Conservation (phyloP, 1,140 invertebrate genomes). For the Antheraea pernyi region DNA sequence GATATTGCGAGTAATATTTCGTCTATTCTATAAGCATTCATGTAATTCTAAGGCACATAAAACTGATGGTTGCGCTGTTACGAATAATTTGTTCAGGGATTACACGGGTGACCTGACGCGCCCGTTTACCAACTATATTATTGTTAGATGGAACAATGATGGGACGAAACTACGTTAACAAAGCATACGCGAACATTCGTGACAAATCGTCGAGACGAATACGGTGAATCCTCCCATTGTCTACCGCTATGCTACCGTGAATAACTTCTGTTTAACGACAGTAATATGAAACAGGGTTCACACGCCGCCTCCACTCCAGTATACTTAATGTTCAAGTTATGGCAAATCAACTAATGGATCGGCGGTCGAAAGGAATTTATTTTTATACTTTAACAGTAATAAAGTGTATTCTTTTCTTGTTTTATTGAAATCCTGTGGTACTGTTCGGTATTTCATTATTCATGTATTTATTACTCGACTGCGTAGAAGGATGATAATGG, state of each 20-base stretch:
- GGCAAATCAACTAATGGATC: slow-evolving; percentile 2
- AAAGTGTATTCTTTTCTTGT: slow-evolving; percentile 16
- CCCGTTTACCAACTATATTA: slow-evolving; percentile 30
- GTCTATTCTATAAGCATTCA: background rate
- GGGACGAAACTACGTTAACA: slow-evolving; percentile 33
- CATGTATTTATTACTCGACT: too few relatives aligned
- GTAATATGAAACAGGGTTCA: slow-evolving; percentile 37
- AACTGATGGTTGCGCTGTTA: slow-evolving; percentile 8
- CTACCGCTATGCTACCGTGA: slow-evolving; percentile 37
- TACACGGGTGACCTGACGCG: slow-evolving; percentile 26
- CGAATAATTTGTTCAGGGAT: slow-evolving; percentile 22
- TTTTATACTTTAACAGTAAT: background rate
- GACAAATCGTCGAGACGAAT: slow-evolving; percentile 45
- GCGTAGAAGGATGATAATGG: too few relatives aligned
- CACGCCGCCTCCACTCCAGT: slow-evolving; percentile 21
- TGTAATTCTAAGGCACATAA: background rate
- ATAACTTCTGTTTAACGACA: slow-evolving; percentile 34
- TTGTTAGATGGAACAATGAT: slow-evolving; percentile 37
- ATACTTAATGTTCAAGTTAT: background rate
- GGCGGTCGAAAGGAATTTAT: background rate
- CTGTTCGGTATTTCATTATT: too few relatives aligned
- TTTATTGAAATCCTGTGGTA: slow-evolving; percentile 15
- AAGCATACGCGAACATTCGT: slow-evolving; percentile 40
- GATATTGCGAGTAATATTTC: slow-evolving; percentile 2
- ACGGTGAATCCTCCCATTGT: slow-evolving; percentile 63